Percentiles rank a stretch among this genome's conserved stretches.
Evolutionary conservation across 1,140 invertebrate genomes (phyloP).

Genomic region (Drosophila pachea): DNA sequence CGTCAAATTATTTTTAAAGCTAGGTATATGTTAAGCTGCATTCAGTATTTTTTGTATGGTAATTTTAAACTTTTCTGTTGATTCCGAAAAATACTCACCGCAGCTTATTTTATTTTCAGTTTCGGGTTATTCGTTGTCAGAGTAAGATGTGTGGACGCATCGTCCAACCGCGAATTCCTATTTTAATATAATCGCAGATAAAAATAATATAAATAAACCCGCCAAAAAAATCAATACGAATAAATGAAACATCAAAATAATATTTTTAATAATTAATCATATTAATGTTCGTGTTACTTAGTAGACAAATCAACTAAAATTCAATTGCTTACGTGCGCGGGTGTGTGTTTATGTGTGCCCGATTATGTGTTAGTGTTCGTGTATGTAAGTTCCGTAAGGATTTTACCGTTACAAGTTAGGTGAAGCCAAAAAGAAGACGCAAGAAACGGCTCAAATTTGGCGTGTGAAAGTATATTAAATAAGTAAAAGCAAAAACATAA

Average conservation of each 20-base stretch:
- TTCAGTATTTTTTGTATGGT: conserved; percentile 6
- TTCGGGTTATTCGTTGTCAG: conserved; percentile 33
- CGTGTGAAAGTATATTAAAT: conserved; percentile 24
- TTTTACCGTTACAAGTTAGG: conserved; percentile 63
- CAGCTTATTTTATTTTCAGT: conserved; percentile 18
- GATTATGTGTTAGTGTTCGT: conserved; percentile 1
- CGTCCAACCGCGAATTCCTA: neutral
- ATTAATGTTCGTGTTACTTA: neutral
- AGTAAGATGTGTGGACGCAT: conserved; percentile 10
- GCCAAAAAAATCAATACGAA: conserved; percentile 25
- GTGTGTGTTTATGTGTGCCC: conserved; percentile 4
- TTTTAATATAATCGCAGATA: neutral
- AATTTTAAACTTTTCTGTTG: neutral
- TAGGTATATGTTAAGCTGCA: neutral
- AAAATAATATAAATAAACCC: conserved; percentile 14
- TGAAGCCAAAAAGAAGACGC: conserved; percentile 17
- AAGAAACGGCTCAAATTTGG: conserved; percentile 9
- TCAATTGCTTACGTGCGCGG: conserved; percentile 13
- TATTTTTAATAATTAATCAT: conserved; percentile 7
- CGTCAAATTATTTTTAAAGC: neutral
- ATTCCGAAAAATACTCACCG: conserved; percentile 12
- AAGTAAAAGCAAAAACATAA: conserved; percentile 26
- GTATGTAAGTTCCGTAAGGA: conserved; percentile 22
- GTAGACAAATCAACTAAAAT: neutral
- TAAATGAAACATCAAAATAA: conserved; percentile 10